These are phyloP conservation scores for Hippocampus comes DNA, from an alignment of 2,113 vertebrate genomes.

Conservation along the genomic window DNA sequence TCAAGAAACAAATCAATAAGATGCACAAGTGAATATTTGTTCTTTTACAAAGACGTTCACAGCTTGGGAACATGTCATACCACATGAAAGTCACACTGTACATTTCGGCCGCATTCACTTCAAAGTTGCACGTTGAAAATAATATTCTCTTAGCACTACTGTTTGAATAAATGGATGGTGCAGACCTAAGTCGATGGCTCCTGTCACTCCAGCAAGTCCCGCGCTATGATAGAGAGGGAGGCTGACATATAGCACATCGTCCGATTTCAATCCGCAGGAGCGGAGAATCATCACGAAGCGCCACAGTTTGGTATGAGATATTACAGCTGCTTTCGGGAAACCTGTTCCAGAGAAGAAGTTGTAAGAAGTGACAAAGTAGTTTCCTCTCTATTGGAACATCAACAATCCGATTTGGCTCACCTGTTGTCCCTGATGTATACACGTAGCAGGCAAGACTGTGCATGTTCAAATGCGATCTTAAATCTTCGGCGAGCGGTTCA, in stretches of 20 bases:
- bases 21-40: no score
- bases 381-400: neutral
- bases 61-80: no score
- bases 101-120: no score
- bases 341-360: conserved; percentile 24
- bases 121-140: no score
- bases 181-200: conserved; percentile 69
- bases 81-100: no score
- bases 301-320: conserved; percentile 67
- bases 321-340: conserved; percentile 72
- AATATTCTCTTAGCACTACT: no score
- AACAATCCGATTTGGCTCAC: conserved; percentile 49
- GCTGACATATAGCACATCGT: conserved; percentile 71
- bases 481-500: conserved; percentile 63
- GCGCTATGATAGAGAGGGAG: conserved; percentile 80
- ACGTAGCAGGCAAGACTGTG: conserved; percentile 72
- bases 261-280: conserved; percentile 10
- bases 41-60: no score
- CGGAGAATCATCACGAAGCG: neutral
- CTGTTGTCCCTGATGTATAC: conserved; percentile 90
- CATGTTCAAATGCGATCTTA: conserved; percentile 69
- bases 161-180: neutral
- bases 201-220: conserved; percentile 62
- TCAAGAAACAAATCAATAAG: neutral
- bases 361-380: neutral